phyloP scores from a whole-genome alignment of 2,888 invertebrate species.

The Eupithecia exiguata region DNA sequence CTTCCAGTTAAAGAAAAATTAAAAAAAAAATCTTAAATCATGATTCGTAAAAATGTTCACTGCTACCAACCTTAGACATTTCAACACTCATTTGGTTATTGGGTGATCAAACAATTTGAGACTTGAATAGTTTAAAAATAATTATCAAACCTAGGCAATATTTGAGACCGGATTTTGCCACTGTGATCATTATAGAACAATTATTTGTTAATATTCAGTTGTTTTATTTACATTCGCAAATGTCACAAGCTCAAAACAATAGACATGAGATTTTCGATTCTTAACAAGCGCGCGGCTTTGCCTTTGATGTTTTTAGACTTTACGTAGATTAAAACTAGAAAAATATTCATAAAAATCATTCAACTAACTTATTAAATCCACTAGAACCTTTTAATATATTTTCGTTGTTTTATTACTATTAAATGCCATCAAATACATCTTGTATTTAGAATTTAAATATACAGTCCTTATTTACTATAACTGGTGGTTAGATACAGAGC shows the following conservation, averaged over 20 bases:
- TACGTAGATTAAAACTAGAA: too few relatives aligned
- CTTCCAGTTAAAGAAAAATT: background rate
- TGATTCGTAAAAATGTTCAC: background rate
- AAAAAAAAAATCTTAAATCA: background rate
- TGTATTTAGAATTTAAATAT: background rate
- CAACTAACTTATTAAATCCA: background rate
- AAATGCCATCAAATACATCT: background rate
- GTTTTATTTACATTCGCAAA: slow-evolving; percentile 36
- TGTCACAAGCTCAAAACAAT: background rate
- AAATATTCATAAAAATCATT: background rate
- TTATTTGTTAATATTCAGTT: slow-evolving; percentile 48
- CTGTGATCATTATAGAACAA: slow-evolving; percentile 66
- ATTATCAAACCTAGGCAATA: slow-evolving; percentile 41
- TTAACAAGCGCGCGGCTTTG: background rate
- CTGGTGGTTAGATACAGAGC: background rate
- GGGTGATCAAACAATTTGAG: slow-evolving; percentile 14
- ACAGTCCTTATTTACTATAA: background rate
- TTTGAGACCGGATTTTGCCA: slow-evolving; percentile 54
- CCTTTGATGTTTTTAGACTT: background rate
- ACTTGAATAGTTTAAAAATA: slow-evolving; percentile 16
- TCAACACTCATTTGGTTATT: background rate
- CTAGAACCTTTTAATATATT: background rate
- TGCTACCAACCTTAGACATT: slow-evolving; percentile 4
- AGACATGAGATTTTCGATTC: background rate
- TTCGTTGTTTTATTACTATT: background rate